These are phyloP conservation scores for Liolophura sinensis DNA, from an alignment of 1,140 invertebrate species.

Conservation along the genomic window DNA sequence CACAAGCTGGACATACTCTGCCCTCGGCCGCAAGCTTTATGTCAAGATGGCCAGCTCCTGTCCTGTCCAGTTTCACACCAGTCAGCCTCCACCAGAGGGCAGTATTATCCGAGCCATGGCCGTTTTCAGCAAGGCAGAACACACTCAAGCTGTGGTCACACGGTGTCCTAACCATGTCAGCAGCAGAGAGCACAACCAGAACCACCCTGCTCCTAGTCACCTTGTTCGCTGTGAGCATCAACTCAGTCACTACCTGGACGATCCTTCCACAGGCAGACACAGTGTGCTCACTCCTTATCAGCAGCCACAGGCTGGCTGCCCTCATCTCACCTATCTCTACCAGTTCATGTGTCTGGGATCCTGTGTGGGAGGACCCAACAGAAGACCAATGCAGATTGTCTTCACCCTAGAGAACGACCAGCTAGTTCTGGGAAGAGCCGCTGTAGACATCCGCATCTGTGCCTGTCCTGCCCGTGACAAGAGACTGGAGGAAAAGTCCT, in stretches of 20 bases:
- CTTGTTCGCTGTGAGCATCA: conserved; percentile 61
- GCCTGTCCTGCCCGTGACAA: too few species aligned
- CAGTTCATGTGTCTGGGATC: conserved; percentile 77
- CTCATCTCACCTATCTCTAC: conserved; percentile 67
- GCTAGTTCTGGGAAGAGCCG: too few species aligned
- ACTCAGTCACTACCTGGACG: conserved; percentile 56
- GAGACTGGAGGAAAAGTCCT: neutral
- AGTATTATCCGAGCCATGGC: conserved; percentile 60
- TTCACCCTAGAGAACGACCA: conserved; percentile 76
- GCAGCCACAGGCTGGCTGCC: conserved; percentile 63
- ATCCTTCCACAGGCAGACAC: conserved; percentile 56
- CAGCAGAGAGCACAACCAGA: conserved; percentile 20
- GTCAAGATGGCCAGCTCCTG: conserved; percentile 62
- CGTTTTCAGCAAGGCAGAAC: conserved; percentile 61
- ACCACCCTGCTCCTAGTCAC: too few species aligned
- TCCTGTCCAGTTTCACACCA: conserved; percentile 57
- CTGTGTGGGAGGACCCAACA: conserved; percentile 74
- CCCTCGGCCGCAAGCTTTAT: conserved; percentile 60
- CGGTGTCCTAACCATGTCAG: conserved; percentile 62
- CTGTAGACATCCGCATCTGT: too few species aligned
- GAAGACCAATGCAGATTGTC: conserved; percentile 70
- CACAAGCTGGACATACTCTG: conserved; percentile 59
- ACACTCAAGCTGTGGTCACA: conserved; percentile 59
- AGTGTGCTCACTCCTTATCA: conserved; percentile 64
- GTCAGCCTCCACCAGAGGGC: conserved; percentile 18